phyloP scores from a whole-genome alignment of 2,113 vertebrate species.

The Microcebus ravelobensis region DNA sequence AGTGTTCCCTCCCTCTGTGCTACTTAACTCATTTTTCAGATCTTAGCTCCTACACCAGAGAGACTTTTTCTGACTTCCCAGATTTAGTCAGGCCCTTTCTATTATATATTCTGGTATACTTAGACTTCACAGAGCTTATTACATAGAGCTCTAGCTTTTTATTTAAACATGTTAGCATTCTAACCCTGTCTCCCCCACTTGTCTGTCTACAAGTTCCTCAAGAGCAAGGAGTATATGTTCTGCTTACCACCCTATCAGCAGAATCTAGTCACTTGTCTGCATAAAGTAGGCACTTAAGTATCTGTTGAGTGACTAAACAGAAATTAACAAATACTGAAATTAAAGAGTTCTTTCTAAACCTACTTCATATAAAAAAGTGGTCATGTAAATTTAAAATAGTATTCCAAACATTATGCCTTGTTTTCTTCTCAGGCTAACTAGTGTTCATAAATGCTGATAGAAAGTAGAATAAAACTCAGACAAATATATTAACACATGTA shows the following conservation, averaged over 20 bases:
- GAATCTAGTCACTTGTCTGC: neutral
- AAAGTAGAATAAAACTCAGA: neutral
- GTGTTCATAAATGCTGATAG: neutral
- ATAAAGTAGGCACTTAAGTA: neutral
- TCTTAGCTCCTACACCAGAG: conserved; percentile 15
- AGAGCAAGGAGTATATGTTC: neutral
- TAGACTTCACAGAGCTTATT: neutral
- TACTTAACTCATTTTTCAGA: neutral
- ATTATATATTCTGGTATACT: no score
- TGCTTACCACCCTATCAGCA: neutral
- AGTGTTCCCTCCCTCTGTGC: neutral
- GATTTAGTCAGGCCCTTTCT: neutral
- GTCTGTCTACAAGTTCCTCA: neutral
- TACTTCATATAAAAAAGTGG: neutral
- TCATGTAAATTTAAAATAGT: neutral
- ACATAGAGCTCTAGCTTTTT: neutral
- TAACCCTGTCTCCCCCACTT: neutral
- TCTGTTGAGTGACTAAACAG: neutral
- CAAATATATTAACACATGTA: neutral
- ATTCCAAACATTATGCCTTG: neutral
- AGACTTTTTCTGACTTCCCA: neutral
- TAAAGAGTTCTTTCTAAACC: conserved; percentile 45
- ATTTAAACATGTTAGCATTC: neutral
- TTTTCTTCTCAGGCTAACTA: neutral
- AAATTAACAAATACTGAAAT: conserved; percentile 37